These are phyloP conservation scores for Pseudanteris insignis DNA, from an alignment of 2,888 invertebrate genomes.

Conservation along the genomic window DNA sequence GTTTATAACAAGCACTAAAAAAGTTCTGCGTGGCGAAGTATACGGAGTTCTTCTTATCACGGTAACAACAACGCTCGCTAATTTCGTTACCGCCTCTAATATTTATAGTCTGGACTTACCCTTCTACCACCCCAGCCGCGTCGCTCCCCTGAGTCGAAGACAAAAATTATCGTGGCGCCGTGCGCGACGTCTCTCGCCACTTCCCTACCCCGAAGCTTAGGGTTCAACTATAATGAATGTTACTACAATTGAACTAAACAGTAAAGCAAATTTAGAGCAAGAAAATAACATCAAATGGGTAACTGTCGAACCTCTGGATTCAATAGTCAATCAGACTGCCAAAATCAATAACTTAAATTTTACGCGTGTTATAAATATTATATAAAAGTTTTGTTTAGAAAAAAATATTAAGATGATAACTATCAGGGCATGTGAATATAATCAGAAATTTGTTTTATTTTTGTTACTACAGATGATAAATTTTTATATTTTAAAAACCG, in stretches of 20 bases:
- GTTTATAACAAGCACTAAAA: constrained; percentile 38
- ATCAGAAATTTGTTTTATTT: no score
- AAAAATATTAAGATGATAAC: no score
- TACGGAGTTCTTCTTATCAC: constrained; percentile 47
- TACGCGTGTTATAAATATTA: no score
- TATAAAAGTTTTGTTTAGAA: no score
- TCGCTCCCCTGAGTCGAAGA: constrained; percentile 50
- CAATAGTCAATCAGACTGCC: no score
- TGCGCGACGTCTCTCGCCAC: constrained; percentile 13
- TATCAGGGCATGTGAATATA: no score
- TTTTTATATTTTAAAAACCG: no score
- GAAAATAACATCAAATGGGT: no score
- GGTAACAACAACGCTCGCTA: constrained; percentile 49
- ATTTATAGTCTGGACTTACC: constrained; percentile 48
- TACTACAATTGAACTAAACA: constrained; percentile 33
- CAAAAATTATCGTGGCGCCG: constrained; percentile 47
- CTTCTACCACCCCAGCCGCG: constrained; percentile 43
- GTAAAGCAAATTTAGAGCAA: no score
- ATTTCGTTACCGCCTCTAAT: constrained; percentile 49
- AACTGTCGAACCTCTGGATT: no score
- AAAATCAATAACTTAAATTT: no score
- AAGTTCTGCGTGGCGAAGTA: constrained; percentile 39
- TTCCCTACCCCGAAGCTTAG: neutral
- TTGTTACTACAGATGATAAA: no score
- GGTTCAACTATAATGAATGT: constrained; percentile 38